Base-by-base conservation (phyloP, 2,797 vertebrate species). In the Halcyon smyrnensis region DNA sequence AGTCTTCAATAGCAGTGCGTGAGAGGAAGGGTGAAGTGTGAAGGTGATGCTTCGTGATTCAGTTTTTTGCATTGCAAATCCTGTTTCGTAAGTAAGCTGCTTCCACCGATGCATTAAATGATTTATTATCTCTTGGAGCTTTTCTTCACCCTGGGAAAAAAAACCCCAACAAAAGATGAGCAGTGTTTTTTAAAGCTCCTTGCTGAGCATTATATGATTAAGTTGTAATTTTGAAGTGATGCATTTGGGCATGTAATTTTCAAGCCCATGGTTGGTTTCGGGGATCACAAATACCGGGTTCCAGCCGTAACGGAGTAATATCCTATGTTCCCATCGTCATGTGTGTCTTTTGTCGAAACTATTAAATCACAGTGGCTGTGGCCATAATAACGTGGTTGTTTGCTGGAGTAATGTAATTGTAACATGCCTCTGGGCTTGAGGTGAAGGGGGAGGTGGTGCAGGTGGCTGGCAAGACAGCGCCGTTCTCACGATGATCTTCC, bases 341-440 rank as follows among this genome's bases (percentile, higher is more conserved):
- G 50, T 75, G 84, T 85, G 65, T 78, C 89, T 96, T 73, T 91
- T 92, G 92, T 96, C 95, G 93, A 91, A 93, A 92, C 96, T 95
- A 94, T 93, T 94, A 95, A 96, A 95, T 97, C 95, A 89, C 53
- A 15, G 62, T 85, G 73, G 81, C 95, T 87, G 54, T 89, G 87
- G 56, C 92, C 92, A 39, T 97, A 89, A 95, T 96, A 92, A 95
- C 24, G 81, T 25, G 78, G 75, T 95, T 71, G 80, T 65, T 96
- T 95, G 50, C n/a, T 59, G 93, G 89, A 93, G 87, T 97, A 96
- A 97, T 89, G 90, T 60, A 85, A 89, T 97, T 97, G 87, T 76
- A 93, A 73, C 65, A 5, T 91, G 97, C 94, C 95, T 97, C 95
- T 97, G 93, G 90, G 86, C 89, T 89, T 28, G 84, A 93, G 73